Evolutionary conservation across 2,888 invertebrate species (phyloP), one percentile per base, ranked within the genome.

Genomic region (Stenolophus ochropezus): DNA sequence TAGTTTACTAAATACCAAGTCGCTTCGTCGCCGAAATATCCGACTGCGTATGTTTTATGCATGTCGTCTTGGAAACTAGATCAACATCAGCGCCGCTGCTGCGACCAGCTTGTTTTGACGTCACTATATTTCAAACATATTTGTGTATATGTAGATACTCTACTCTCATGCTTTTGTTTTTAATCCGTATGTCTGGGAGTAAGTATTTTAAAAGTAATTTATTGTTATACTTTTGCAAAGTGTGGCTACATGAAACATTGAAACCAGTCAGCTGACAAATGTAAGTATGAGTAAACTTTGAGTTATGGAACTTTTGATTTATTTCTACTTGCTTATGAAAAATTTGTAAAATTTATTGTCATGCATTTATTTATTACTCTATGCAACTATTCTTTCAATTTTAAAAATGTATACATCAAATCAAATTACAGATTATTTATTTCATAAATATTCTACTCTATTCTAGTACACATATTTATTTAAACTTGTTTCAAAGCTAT

Each of bases 1-100:
- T 79, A 79, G 79, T 79, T 79, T 79, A 79, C 79, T 79, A 79
- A 79, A 79, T 79, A 79, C 79, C 71, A 65, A 61, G 18, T 65
- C 78, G 53, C 51, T 25, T 23, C 71, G 69, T 51, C 71, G 71
- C 79, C 58, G 53, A 71, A 79, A 71, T 79, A 71, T 79, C 71
- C 27, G 16, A 42, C 53, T 42, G 53, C 58, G 71, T 51, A 79
- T 79, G 79, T 79, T 79, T 79, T 79, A 79, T 79, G 79, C 79
- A 71, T 79, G 51, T 69, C 69, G 69, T 78, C 78, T 65, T 78
- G 78, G 65, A 78, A 78, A 78, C 65, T 61, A 78, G 61, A 78
- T 78, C 78, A 49, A 16, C 65, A 49, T 77, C 49, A 42, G 56
- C 33, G 23, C n/a, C n/a, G 61, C 23, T 27, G 18, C 42, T 71